Base-by-base conservation (phyloP, 2,113 vertebrate genomes). In the Chionodraco myersi region DNA sequence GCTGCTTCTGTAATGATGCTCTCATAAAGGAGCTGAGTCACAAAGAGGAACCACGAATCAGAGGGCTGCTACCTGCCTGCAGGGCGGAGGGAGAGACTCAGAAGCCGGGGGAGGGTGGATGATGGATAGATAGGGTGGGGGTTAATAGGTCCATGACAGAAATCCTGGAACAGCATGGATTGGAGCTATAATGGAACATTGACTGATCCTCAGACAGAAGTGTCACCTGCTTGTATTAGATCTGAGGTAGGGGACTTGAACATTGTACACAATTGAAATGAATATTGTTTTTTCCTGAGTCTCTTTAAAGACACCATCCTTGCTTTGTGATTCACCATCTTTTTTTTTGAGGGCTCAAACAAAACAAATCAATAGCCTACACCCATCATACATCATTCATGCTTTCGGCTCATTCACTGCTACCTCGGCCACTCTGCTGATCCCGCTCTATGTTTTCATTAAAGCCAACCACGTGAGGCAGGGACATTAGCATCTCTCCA, bases 1-100 rank as follows among this genome's bases (percentile, higher is more conserved):
- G 67, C 23, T 52, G 63, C 14, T 75, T 16, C 51, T 63, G 54
- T 80, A 79, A 80, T 87, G 82, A 83, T 74, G 71, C 52, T 73
- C 34, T 77, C 36, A 86, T 88, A 71, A 81, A 87, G 86, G 75
- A 80, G 89, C 86, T 87, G 89, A 87, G 89, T 90, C 80, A 92
- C 71, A 49, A 13, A 57, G 64, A 75, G 45, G 21, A 53, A 66
- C 59, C 72, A 72, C 71, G 51, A 84, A 88, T 89, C 82, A 79
- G 76, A 87, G 18, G 49, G 77, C 68, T 75, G 60, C 67, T 79
- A 93, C 88, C 90, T 92, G 84, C 82, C 86, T 75, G 68, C 53
- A 59, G 79, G 83, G 82, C 18, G 78, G 81, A 68, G 71, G 74
- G 80, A 81, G 65, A 70, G 36, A 66, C 16, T 65, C 57, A 74